A percentile compares a stretch with the other conserved stretches of the same genome.
phyloP scores from a whole-genome alignment of 2,113 vertebrate species.

The Heteronetta atricapilla region DNA sequence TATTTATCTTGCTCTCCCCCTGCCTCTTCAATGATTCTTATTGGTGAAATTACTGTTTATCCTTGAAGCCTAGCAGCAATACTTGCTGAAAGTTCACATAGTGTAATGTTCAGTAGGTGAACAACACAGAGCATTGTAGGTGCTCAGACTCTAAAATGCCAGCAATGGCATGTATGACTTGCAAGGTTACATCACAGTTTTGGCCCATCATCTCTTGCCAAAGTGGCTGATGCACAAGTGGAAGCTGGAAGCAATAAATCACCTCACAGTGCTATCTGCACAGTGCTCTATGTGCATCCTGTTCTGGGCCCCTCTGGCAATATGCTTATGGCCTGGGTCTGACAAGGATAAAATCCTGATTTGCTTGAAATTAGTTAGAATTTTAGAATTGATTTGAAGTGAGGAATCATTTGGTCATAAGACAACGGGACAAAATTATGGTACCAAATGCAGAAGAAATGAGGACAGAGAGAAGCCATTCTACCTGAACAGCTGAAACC shows the following conservation, averaged over 20 bases:
- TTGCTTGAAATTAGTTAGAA: not conserved
- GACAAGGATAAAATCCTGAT: not conserved
- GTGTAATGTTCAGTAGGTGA: not conserved
- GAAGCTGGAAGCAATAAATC: not conserved
- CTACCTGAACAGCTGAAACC: not conserved
- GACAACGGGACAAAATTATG: not conserved
- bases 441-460: not conserved
- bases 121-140: not conserved
- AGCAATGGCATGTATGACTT: not conserved
- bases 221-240: not conserved
- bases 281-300: not conserved
- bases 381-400: not conserved
- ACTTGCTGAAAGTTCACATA: not conserved
- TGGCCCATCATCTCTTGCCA: not conserved
- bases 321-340: not conserved
- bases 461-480: not conserved
- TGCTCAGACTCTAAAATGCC: not conserved
- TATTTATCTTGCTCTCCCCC: not conserved
- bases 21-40: not conserved
- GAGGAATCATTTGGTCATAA: not conserved
- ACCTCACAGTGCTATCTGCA: not conserved
- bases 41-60: not conserved
- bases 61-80: not conserved
- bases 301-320: not conserved
- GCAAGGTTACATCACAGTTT: not conserved